Evolutionary conservation across 2,888 invertebrate species (phyloP), one percentile per base, ranked within the genome.

Genomic region (Drosophila incognita): DNA sequence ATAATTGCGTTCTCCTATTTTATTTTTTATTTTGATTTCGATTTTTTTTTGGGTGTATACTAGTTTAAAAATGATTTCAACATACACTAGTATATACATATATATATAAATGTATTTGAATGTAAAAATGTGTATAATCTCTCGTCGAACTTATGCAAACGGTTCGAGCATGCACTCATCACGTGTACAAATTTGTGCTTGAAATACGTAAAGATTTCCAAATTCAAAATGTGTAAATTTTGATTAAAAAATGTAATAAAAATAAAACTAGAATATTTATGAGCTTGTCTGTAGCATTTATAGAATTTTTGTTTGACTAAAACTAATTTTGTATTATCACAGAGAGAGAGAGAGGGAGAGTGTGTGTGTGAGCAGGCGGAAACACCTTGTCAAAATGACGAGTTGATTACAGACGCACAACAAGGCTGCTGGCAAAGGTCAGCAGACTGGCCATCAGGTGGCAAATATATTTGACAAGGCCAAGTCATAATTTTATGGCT

Each of bases 31-130:
- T 35, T 35, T 33, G 4, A 10, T 33, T 31, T n/a, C n/a, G n/a
- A n/a, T n/a, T 31, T 86, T 69, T 79, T 72, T 83, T 86, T 31
- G 72, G 61, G 72, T 87, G 80, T 83, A 84, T 67, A 62, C 56
- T 57, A 57, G 56, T 42, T 65, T 51, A 61, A 75, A 63, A 70
- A 51, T 29, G 78, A 61, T 87, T 87, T 85, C 64, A 75, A 75
- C 69, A 53, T 21, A 10, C 57, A 29, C 54, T 48, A 36, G 42
- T 35, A 53, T 48, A 36, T 15, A 15, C 2, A 2, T 24, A 24
- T 24, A 24, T 15, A 42, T 8, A 35, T 42, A 46, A 11, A 42
- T 11, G 21, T 24, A 46, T 15, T 46, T 24, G 2, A 46, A 15
- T 46, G 46, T 46, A 46, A 46, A 52, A 74, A 79, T 52, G 70